phyloP scores from a whole-genome alignment of 2,888 invertebrate genomes.

The Cristatella mucedo region DNA sequence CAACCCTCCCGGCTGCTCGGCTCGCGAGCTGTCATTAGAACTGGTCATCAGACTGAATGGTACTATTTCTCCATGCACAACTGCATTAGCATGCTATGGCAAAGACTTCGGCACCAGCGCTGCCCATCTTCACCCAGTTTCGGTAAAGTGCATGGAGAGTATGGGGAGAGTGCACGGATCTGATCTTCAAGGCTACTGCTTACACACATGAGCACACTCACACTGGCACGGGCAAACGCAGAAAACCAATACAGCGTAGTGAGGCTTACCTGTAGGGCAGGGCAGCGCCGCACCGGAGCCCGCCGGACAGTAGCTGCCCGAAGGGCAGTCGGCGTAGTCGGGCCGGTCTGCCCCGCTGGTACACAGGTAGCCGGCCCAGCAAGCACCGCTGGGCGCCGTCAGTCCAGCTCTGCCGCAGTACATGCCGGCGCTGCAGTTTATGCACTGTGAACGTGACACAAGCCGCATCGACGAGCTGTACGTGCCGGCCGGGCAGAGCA shows the following conservation, averaged over 20 bases:
- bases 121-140: too few species aligned
- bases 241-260: neutral
- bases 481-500: slow-evolving; percentile 28
- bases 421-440: slow-evolving; percentile 26
- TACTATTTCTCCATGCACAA: too few species aligned
- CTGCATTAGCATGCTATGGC: too few species aligned
- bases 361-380: slow-evolving; percentile 29
- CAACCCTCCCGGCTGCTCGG: too few species aligned
- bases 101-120: too few species aligned
- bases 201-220: too few species aligned
- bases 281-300: slow-evolving; percentile 19
- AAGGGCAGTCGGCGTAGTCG: slow-evolving; percentile 22
- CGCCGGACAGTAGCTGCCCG: slow-evolving; percentile 24
- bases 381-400: slow-evolving; percentile 22
- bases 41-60: too few species aligned
- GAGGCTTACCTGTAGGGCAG: slow-evolving; percentile 23
- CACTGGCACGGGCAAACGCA: too few species aligned
- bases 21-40: too few species aligned
- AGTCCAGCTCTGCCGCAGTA: slow-evolving; percentile 25
- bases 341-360: slow-evolving; percentile 19
- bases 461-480: slow-evolving; percentile 22
- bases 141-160: too few species aligned
- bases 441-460: slow-evolving; percentile 18
- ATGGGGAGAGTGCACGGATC: too few species aligned
- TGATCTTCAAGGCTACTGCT: too few species aligned